phyloP scores from a whole-genome alignment of 92 coral and sea anemone genomes.

The Zoanthus solanderi region DNA sequence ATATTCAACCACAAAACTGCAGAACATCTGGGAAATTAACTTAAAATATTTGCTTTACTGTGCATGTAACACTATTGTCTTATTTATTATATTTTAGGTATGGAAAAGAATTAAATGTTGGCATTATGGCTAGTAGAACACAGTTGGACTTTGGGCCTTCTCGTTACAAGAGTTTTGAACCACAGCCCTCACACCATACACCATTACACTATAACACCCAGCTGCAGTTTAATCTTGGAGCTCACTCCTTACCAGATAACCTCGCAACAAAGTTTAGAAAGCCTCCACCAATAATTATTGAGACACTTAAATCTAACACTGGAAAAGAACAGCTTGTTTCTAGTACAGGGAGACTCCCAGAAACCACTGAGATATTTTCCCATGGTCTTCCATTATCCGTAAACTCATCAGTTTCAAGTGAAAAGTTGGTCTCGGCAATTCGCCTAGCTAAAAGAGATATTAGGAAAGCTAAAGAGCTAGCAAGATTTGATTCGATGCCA shows the following conservation, averaged over 20 bases:
- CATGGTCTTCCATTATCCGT: constrained; percentile 51
- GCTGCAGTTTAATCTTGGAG: constrained; percentile 88
- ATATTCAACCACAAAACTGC: no score
- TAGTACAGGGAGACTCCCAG: not conserved
- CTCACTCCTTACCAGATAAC: constrained; percentile 72
- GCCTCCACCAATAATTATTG: constrained; percentile 91
- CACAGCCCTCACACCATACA: constrained; percentile 3
- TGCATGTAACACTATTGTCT: not conserved
- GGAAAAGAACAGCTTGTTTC: constrained; percentile 5
- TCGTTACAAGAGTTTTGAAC: constrained; percentile 24
- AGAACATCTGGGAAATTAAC: not conserved
- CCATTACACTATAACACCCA: constrained; percentile 73
- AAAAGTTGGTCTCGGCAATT: constrained; percentile 87
- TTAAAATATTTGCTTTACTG: not conserved
- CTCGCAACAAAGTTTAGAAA: constrained; percentile 88
- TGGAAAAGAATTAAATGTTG: not conserved
- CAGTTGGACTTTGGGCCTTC: constrained; percentile 74
- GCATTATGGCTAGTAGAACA: constrained; percentile 70
- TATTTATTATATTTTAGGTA: not conserved
- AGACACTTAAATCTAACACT: constrained; percentile 63
- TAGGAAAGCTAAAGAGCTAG: constrained; percentile 71
- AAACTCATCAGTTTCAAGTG: constrained; percentile 80
- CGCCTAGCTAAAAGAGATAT: constrained; percentile 93
- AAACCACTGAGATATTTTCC: not conserved
- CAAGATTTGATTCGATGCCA: constrained; percentile 49